Base-by-base conservation (phyloP, 2,797 vertebrate species). In the Sphaeramia orbicularis region DNA sequence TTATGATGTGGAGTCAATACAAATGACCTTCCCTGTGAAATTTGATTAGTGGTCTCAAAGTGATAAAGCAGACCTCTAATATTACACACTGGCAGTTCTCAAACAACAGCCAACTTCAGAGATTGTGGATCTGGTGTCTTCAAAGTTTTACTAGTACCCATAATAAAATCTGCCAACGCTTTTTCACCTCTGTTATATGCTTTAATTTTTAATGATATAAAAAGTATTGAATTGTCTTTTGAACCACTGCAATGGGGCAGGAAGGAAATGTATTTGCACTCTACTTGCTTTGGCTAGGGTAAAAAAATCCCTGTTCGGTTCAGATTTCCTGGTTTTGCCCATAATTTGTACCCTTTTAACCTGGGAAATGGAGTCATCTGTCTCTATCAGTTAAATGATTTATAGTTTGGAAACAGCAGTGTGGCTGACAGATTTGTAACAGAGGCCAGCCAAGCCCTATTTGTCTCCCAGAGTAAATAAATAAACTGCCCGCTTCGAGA, bases 11-110 rank as follows among this genome's bases (percentile, higher is more conserved):
- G 82, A 78, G 68, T 79, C 77, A 79, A 85, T 90, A 85, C 81
- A 81, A 60, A 80, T 62, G 89, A 86, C 87, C 93, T 86, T 82
- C 92, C 74, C 30, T 68, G 86, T 86, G 80, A 90, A 92, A 92
- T 94, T 91, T 78, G 36, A 91, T 92, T 92, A 87, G 80, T 67
- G 70, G 49, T 89, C 83, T 89, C 71, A 48, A 64, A 88, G 75
- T 84, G 89, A 87, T 89, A 77, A 69, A 51, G 18, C 30, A 40
- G 19, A n/a, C 42, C 24, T 74, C 67, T 74, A 64, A 69, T 30
- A 50, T 88, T 83, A 70, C 77, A 55, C 55, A 40, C 9, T 12
- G 54, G 21, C 63, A 15, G 41, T 51, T 35, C 50, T 86, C 52
- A 44, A 59, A 62, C 71, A 57, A 53, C 53, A 41, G 69, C 30